A percentile compares a stretch with the other conserved stretches of the same genome.
phyloP scores from a whole-genome alignment of 2,113 vertebrate genomes.

The Willisornis vidua region DNA sequence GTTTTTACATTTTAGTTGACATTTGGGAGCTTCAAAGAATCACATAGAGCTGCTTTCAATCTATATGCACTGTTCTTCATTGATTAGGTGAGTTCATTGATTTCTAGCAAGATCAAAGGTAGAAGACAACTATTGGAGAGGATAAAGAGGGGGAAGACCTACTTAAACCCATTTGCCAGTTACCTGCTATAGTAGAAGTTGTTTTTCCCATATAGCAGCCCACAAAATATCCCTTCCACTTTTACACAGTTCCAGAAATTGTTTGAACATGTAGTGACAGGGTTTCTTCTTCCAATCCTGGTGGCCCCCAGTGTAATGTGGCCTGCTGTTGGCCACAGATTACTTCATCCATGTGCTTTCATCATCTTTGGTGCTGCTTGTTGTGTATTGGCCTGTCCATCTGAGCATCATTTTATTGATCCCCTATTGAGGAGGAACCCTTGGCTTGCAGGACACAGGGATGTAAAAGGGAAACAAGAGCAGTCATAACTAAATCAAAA shows the following conservation, averaged over 20 bases:
- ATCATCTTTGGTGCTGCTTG: not conserved
- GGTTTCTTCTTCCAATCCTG: not conserved
- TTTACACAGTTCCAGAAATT: not conserved
- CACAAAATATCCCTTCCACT: not conserved
- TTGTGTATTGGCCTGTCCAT: not conserved
- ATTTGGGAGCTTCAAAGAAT: conserved; percentile 59
- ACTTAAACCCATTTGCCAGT: not conserved
- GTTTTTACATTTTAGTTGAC: conserved; percentile 62
- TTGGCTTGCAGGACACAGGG: not conserved
- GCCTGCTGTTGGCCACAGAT: not conserved
- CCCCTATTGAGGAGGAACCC: not conserved
- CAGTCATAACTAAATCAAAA: not conserved
- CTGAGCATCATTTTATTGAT: not conserved
- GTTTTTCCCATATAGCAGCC: not conserved
- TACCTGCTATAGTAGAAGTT: not conserved
- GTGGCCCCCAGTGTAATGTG: not conserved
- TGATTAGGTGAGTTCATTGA: conserved; percentile 40
- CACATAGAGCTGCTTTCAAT: conserved; percentile 25
- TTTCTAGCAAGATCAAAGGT: conserved; percentile 56
- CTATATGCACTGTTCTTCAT: conserved; percentile 53
- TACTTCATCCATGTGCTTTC: not conserved
- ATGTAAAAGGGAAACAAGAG: not conserved
- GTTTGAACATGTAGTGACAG: not conserved
- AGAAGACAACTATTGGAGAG: conserved; percentile 4
- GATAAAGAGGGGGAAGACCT: conserved; percentile 23